Base-by-base conservation (phyloP, 1,140 invertebrate genomes). In the Drosophila tani region DNA sequence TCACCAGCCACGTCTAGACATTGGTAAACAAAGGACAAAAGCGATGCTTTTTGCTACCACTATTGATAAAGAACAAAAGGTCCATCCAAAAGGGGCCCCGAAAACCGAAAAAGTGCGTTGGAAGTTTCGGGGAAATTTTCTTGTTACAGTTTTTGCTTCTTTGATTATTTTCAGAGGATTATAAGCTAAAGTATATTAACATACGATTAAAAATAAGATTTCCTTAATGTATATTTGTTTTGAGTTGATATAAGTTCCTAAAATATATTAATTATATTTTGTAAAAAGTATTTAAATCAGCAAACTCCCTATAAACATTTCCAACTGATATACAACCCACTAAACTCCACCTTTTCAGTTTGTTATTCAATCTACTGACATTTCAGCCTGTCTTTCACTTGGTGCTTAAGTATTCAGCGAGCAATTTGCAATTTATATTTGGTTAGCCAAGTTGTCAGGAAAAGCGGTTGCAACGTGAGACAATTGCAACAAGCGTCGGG, bases 1-100 rank as follows among this genome's bases (percentile, higher is more conserved):
- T 88, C 81, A 88, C 81, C 82, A 87, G 79, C 67, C 64, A 77
- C 53, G 83, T 87, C 83, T 87, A 87, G 83, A 87, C 83, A 58
- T 84, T 83, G 81, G 83, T 81, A 87, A 87, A 87, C 83, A 87
- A 83, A 80, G 45, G 63, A 81, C 82, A 85, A 84, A 81, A 84
- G 82, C 32, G 19, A 40, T 40, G 65, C 82, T 76, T 64, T 57
- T 58, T 40, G 67, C 51, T 32, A 73, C 69, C 70, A 73, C 69
- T 73, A 32, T 60, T 27, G 67, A 46, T 19, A 27, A 51, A 73
- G 70, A 76, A 87, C 70, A 73, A 71, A 79, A 71, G 75, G 40
- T 47, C 24, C 24, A 55, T 15, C 32, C 38, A 53, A 55, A 55
- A 40, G 59, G 53, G 47, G 59, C 24, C 41, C 24, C 29, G 8